A percentile compares a stretch with the other conserved stretches of the same genome.
phyloP scores from a whole-genome alignment of 2,888 invertebrate species.

The Eumacrocentrus americanus region DNA sequence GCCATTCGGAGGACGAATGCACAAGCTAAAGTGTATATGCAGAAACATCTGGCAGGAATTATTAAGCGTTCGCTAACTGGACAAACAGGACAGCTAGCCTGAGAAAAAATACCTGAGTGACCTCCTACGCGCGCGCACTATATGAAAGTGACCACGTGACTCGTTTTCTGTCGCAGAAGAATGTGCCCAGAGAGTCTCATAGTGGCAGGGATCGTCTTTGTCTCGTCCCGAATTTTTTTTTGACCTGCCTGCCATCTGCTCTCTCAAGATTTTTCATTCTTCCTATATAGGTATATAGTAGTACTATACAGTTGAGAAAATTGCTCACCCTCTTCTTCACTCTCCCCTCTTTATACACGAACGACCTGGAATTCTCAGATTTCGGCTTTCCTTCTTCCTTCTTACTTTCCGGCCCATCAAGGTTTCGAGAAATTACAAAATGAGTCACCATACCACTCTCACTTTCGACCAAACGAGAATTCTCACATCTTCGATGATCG shows the following conservation, averaged over 20 bases:
- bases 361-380: slow-evolving; percentile 12
- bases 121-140: slow-evolving; percentile 1
- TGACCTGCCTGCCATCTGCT: slow-evolving; percentile 35
- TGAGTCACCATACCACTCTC: too few species aligned
- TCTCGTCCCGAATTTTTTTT: slow-evolving; percentile 14
- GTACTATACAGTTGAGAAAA: slow-evolving; percentile 5
- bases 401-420: too few species aligned
- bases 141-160: slow-evolving; percentile 23
- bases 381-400: background rate
- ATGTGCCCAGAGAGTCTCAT: too few species aligned
- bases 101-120: slow-evolving; percentile 1
- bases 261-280: slow-evolving; percentile 18
- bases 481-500: too few species aligned
- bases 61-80: background rate
- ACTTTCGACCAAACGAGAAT: too few species aligned
- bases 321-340: background rate
- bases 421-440: too few species aligned
- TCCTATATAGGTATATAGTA: too few species aligned
- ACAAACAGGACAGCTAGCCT: slow-evolving; percentile 3
- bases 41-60: background rate
- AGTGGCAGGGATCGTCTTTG: background rate
- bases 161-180: slow-evolving; percentile 23
- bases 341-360: background rate
- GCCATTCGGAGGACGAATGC: slow-evolving; percentile 5
- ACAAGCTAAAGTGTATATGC: background rate